Percentiles rank a stretch among this genome's conserved stretches.
Evolutionary conservation across 1,140 invertebrate genomes (phyloP).

Genomic region (Bombyx mandarina): DNA sequence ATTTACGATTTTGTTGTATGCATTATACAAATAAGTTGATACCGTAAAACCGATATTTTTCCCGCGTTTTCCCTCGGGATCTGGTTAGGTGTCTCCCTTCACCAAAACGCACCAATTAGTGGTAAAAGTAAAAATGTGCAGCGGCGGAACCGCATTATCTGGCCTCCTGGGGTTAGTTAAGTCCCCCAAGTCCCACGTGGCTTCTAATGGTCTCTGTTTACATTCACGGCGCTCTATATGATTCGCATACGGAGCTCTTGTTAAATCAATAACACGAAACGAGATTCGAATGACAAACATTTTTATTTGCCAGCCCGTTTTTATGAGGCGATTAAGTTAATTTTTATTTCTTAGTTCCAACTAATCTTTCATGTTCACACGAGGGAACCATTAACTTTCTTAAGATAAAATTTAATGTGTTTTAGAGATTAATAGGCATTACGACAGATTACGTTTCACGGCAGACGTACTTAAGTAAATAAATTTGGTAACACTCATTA

Average conservation of each 20-base stretch:
- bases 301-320: conserved; percentile 2
- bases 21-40: conserved; percentile 49
- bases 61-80: conserved; percentile 36
- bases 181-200: conserved; percentile 42
- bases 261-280: conserved; percentile 14
- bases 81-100: conserved; percentile 35
- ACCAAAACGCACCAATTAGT: conserved; percentile 62
- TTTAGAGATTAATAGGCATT: conserved; percentile 56
- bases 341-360: conserved; percentile 12
- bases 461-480: conserved; percentile 57
- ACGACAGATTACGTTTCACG: conserved; percentile 53
- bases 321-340: conserved; percentile 6
- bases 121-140: conserved; percentile 63
- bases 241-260: conserved; percentile 54
- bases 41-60: conserved; percentile 48
- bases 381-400: conserved; percentile 21
- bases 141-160: conserved; percentile 50
- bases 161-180: conserved; percentile 20
- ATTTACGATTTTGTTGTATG: no score
- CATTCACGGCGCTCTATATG: conserved; percentile 47
- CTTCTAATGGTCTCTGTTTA: conserved; percentile 61
- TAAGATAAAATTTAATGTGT: conserved; percentile 38
- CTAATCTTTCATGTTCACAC: conserved; percentile 19
- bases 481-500: conserved; percentile 60
- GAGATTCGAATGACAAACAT: not conserved